Evolutionary conservation across 2,797 vertebrate species (phyloP), one percentile per base, ranked within the genome.

Genomic region (Sphaeramia orbicularis): DNA sequence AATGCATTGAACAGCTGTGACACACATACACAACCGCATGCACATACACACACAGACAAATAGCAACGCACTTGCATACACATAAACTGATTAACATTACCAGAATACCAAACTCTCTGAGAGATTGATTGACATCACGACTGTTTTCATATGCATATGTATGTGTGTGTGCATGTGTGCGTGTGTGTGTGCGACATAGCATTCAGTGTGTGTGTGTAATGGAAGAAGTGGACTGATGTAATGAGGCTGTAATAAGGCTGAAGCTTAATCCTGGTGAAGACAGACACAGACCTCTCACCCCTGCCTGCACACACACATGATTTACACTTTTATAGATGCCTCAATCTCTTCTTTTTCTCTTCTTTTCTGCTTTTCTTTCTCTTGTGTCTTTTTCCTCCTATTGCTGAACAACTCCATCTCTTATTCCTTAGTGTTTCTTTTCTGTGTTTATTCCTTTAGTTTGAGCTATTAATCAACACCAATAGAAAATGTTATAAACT

Each of bases 161-260:
- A 65, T 72, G 45, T 85, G 59, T 76, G 73, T 60, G 32, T 76
- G 72, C 32, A 57, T 44, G 60, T 75, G 65, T 53, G 56, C 58
- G 53, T 55, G 56, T 71, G 76, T 58, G 30, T 36, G 51, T 57
- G 14, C 21, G 24, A 27, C 40, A 56, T 54, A 56, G 54, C 54
- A 27, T 38, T 43, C 41, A 19, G 38, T 42, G 64, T 42, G 64
- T 53, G 64, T 81, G 69, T 85, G 86, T 90, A 90, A 90, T 90
- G 84, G 87, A 91, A 91, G 89, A 89, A 81, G 78, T 64, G 63
- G 84, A 84, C 86, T 92, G 91, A 93, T 90, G 91, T 93, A 93
- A 92, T 90, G 89, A 88, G 88, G 77, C 87, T 91, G 90, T 92
- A 92, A 91, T 91, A 90, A 85, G 85, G 77, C 80, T 83, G 77